Evolutionary conservation across 2,797 vertebrate genomes (phyloP).

Genomic region (Myotis vivesi): DNA sequence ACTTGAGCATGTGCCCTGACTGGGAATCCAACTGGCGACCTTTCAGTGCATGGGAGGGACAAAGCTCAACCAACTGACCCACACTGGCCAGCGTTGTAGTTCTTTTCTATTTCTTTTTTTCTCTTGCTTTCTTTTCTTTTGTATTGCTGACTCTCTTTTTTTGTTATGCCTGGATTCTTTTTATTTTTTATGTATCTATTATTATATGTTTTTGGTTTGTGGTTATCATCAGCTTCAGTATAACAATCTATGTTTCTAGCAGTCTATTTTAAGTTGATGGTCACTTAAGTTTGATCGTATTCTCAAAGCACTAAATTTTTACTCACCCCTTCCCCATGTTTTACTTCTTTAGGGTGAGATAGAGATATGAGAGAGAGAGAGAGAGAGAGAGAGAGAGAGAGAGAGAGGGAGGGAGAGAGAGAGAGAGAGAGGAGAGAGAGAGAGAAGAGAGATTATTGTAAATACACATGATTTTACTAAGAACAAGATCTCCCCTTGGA

Average conservation of each 20-base stretch:
- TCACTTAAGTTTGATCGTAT: background rate
- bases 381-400: background rate
- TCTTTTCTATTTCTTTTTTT: background rate
- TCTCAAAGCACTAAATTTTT: background rate
- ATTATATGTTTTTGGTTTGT: background rate
- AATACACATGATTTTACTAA: background rate
- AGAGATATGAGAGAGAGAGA: fast-evolving
- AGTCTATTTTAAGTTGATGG: background rate
- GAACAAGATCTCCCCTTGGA: background rate
- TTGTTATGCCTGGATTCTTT: background rate
- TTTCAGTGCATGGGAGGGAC: too few species aligned
- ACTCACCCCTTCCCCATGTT: background rate
- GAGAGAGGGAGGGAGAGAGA: background rate
- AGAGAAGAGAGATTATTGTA: background rate
- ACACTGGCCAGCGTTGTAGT: too few species aligned
- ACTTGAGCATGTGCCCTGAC: too few species aligned
- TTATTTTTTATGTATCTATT: background rate
- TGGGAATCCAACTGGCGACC: too few species aligned
- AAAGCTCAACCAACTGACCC: too few species aligned
- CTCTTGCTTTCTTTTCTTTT: background rate
- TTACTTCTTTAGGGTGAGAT: background rate
- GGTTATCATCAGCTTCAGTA: background rate
- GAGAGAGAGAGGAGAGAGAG: background rate
- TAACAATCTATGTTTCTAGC: background rate
- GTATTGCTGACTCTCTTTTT: background rate